Evolutionary conservation across 37 sponge, comb jelly and placozoan species (phyloP), one percentile per base, ranked within the genome.

Genomic region (Eunapius fragilis): DNA sequence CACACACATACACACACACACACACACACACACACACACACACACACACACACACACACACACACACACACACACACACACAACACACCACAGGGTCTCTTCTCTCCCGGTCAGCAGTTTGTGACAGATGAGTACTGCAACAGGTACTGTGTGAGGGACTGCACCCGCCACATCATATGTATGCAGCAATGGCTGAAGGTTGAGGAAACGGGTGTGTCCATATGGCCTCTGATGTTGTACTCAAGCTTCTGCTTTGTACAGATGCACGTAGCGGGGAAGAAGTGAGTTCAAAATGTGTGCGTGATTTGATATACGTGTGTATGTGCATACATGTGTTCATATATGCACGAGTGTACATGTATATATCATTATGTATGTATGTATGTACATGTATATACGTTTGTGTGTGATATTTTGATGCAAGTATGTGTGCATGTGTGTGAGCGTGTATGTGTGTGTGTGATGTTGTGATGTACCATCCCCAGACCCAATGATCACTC

Each of bases 101-200:
- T 91, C 22, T 90, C 94, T 32, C 91, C 94, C 0, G 49, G 79
- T 49, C 91, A 93, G 58, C 81, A 70, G 85, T 93, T 78, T 67
- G 88, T 93, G 26, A 35, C 89, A 30, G 94, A 93, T 22, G 94
- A 93, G 83, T 93, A 89, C 47, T 87, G 91, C 75, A 79, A 85
- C 45, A 87, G 94, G 7, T 93, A 93, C 35, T 83, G 94, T 25
- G 80, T 93, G 26, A 83, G 94, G 25, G 71, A 74, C 37, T 68
- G 45, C 11, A 79, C 78, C 69, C 77, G 77, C 19, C 90, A 90
- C 83, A 74, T 93, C 75, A 80, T 83, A 34, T 80, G 80, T 37
- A 80, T 93, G 47, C 35, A 69, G 82, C 82, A 87, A 28, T 84
- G 78, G 84, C 74, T 93, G 72, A 78, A 77, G 25, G 28, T 48